Base-by-base conservation (phyloP, 2,797 vertebrate species). In the Chaetophractus vellerosus region DNA sequence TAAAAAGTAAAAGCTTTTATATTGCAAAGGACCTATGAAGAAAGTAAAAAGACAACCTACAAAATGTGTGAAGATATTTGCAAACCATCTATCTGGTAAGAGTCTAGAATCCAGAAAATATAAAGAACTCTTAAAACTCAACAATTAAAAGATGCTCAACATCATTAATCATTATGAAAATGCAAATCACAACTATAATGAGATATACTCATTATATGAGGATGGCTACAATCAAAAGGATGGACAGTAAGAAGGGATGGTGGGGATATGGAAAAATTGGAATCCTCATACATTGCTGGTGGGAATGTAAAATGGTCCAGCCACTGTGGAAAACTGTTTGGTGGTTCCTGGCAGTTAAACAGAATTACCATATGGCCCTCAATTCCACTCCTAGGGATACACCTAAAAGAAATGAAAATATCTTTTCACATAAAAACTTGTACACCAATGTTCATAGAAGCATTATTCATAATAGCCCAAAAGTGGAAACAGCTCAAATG, bases 341-440 rank as follows among this genome's bases (percentile, higher is more conserved):
- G 9, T 28, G n/a, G 66, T 63, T 72, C 66, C 55, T 72, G n/a
- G 18, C 18, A 55, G 16, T 55, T 45, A 45, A 45, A 45, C 45
- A 45, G 45, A 45, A 55, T 55, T 55, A 55, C 52, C 52, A 55
- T 55, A 55, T 55, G 52, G 18, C 52, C 52, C 52, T 55, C 16
- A 55, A 41, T 59, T 69, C 50, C 52, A 69, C 31, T 19, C 10
- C 18, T 88, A 66, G 86, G 45, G 7, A 74, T 26, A 88, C 52
- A 59, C 31, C 50, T 21, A 38, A 80, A 55, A 90, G 50, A 90
- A 90, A 15, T 33, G 52, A 89, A 69, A 90, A 52, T 52, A 76
- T 15, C 36, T 31, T 7, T 76, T 76, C 72, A 64, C 50, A 64
- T 5, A 52, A 21, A 76, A 88, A 76, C 72, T 76, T 36, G 24